Percentiles rank a stretch among this genome's conserved stretches.
Evolutionary conservation across 2,888 invertebrate species (phyloP).

Genomic region (Cheilosia grossa): DNA sequence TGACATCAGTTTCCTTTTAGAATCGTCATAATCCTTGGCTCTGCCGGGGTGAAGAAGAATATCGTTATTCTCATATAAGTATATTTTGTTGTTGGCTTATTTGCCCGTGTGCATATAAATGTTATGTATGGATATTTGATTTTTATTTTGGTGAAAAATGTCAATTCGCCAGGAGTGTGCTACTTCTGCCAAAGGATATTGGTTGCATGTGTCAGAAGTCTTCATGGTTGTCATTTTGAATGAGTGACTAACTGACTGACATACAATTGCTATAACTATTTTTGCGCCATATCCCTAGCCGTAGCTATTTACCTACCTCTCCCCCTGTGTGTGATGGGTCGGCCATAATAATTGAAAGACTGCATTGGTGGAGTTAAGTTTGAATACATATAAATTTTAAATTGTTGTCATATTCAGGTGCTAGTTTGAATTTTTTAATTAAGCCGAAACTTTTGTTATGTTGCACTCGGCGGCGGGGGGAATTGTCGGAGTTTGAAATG

Average conservation of each 20-base stretch:
- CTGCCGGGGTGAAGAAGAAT: not conserved
- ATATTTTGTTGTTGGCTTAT: not conserved
- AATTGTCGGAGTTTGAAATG: not conserved
- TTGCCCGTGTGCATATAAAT: not conserved
- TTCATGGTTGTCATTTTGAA: slow-evolving; percentile 47
- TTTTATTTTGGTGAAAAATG: slow-evolving; percentile 39
- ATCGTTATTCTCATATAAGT: slow-evolving; percentile 6
- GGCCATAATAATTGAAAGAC: slow-evolving; percentile 15
- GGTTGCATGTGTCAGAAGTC: slow-evolving; percentile 49
- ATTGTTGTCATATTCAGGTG: slow-evolving; percentile 15
- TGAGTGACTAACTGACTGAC: slow-evolving; percentile 39
- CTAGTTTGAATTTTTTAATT: slow-evolving; percentile 29
- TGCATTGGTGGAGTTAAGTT: slow-evolving; percentile 22
- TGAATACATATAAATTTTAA: slow-evolving; percentile 23
- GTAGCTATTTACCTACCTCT: not conserved
- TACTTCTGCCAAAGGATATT: slow-evolving; percentile 44
- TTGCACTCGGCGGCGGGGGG: not conserved
- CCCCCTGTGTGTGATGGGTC: not conserved
- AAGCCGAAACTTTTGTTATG: slow-evolving; percentile 4
- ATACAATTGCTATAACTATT: slow-evolving; percentile 34
- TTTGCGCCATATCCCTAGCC: slow-evolving; percentile 13
- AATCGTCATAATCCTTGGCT: slow-evolving; percentile 42
- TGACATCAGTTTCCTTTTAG: slow-evolving; percentile 60
- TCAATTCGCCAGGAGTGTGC: slow-evolving; percentile 31
- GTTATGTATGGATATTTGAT: not conserved